A percentile compares a stretch with the other conserved stretches of the same genome.
Evolutionary conservation across 2,797 vertebrate species (phyloP).

Genomic region (Oryzias sinensis): DNA sequence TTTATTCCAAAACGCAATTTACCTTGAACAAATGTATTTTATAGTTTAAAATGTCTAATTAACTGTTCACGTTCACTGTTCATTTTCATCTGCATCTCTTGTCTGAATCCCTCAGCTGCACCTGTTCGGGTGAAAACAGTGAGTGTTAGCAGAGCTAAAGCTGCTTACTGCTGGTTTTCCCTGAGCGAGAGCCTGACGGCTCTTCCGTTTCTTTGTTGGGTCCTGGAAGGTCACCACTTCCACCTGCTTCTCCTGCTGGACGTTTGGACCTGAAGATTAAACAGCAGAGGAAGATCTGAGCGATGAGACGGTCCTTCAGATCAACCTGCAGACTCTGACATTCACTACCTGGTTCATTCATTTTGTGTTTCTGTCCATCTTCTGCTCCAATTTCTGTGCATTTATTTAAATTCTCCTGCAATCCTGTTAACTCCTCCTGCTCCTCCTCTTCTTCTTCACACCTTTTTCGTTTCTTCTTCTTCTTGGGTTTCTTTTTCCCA

Average conservation of each 20-base stretch:
- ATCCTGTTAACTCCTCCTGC: slow-evolving; percentile 12
- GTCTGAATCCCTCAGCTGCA: neutral
- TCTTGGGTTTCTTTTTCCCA: slow-evolving; percentile 43
- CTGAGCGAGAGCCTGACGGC: slow-evolving; percentile 10
- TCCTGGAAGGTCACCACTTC: slow-evolving; percentile 83
- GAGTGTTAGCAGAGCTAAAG: neutral
- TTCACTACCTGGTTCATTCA: slow-evolving; percentile 30
- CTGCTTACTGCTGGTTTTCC: slow-evolving; percentile 23
- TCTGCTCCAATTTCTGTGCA: slow-evolving; percentile 6
- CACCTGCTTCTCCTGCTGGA: slow-evolving; percentile 42
- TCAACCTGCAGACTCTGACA: no score
- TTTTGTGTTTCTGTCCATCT: slow-evolving; percentile 1
- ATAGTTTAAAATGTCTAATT: no score
- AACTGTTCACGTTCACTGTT: no score
- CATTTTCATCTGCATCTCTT: neutral
- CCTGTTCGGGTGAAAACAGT: neutral
- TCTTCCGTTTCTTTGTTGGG: slow-evolving; percentile 70
- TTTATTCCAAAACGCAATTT: no score
- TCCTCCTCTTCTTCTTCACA: slow-evolving; percentile 31
- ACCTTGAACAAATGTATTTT: no score
- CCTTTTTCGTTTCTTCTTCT: slow-evolving; percentile 51
- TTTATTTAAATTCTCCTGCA: slow-evolving; percentile 5
- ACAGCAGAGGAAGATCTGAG: no score
- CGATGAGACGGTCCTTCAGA: no score
- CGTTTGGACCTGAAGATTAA: slow-evolving; percentile 9